Evolutionary conservation across 2,888 invertebrate genomes (phyloP).

Genomic region (Tromatobia lineatoria): DNA sequence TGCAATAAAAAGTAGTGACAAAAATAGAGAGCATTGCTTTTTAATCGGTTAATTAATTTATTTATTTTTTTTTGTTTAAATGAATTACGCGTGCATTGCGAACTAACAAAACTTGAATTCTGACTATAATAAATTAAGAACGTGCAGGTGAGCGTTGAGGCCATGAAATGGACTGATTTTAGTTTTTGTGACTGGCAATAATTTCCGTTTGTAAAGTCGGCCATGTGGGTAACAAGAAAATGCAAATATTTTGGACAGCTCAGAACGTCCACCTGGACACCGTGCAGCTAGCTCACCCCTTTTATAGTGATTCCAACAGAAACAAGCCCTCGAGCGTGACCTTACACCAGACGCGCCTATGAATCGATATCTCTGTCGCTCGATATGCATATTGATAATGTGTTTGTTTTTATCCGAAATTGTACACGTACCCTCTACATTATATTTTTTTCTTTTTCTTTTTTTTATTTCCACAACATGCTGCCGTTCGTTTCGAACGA

Average conservation of each 20-base stretch:
- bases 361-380: conserved; percentile 31
- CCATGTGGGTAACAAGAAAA: conserved; percentile 22
- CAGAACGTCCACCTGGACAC: conserved; percentile 47
- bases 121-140: no score
- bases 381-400: conserved; percentile 28
- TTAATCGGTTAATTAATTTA: no score
- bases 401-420: conserved; percentile 13
- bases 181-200: background rate
- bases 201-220: background rate
- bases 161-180: background rate
- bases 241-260: conserved; percentile 40
- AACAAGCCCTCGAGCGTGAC: conserved; percentile 56
- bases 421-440: background rate
- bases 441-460: no score
- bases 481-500: background rate
- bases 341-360: conserved; percentile 40
- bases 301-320: conserved; percentile 24
- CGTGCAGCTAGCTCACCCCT: background rate
- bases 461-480: no score
- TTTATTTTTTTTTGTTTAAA: no score
- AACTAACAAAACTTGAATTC: no score
- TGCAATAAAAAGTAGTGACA: no score
- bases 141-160: no score
- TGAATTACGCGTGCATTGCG: no score
- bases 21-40: no score